Evolutionary conservation across 2,797 vertebrate genomes (phyloP).

Genomic region (Dryobates pubescens): DNA sequence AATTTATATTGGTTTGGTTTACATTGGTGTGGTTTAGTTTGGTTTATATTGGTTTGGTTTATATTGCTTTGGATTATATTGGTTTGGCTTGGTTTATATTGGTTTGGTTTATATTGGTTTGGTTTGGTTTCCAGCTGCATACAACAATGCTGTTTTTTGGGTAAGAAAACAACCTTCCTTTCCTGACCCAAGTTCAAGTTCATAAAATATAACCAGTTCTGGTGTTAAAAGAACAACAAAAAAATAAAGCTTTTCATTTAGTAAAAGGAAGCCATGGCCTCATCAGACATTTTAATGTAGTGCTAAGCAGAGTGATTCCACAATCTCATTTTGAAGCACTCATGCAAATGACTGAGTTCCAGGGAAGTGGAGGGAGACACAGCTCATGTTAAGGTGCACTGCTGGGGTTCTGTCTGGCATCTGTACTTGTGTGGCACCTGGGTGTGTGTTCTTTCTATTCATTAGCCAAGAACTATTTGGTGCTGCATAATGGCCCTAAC

Average conservation of each 20-base stretch:
- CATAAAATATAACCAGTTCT: not conserved
- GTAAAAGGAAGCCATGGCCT: not conserved
- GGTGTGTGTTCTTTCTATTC: not conserved
- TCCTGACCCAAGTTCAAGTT: not conserved
- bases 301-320: slow-evolving; percentile 4
- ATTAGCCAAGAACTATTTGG: slow-evolving; percentile 14
- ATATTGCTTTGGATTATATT: no score
- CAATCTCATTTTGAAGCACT: not conserved
- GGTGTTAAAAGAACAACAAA: not conserved
- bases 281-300: not conserved
- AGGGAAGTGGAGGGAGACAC: not conserved
- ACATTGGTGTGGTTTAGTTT: no score
- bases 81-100: no score
- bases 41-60: no score
- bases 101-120: no score
- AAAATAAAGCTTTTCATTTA: not conserved
- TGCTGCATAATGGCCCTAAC: not conserved
- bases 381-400: not conserved
- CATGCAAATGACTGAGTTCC: not conserved
- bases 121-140: not conserved
- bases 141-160: slow-evolving; percentile 23
- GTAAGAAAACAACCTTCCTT: slow-evolving; percentile 27
- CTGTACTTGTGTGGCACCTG: not conserved
- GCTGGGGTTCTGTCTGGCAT: not conserved
- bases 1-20: no score